Percentiles rank a stretch among this genome's conserved stretches.
These are phyloP conservation scores for Erythrocercus mccallii DNA, from an alignment of 2,113 vertebrate genomes.

Conservation along the genomic window DNA sequence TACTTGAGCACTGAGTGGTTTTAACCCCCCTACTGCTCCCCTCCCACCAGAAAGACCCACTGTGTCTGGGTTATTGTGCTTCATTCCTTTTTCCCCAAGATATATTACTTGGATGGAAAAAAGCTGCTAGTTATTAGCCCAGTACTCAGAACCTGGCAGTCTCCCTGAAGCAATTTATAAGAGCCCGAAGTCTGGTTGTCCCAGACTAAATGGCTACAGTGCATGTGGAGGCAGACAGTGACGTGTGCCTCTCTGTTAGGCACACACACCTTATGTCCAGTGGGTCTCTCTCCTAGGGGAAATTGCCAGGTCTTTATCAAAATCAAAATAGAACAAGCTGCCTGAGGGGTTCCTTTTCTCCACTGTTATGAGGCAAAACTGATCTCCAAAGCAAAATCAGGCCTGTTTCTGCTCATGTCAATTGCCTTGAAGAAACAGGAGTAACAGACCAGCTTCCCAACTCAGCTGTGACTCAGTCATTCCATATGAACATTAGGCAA, in stretches of 20 bases:
- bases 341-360: background rate
- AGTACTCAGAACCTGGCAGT: background rate
- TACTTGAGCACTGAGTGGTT: background rate
- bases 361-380: background rate
- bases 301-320: background rate
- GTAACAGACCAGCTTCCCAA: background rate
- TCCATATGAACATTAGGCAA: background rate
- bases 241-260: background rate
- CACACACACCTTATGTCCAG: background rate
- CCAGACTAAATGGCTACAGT: background rate
- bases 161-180: background rate
- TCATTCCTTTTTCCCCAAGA: background rate
- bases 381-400: background rate
- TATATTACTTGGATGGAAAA: background rate
- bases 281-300: background rate
- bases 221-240: background rate
- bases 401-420: background rate
- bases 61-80: background rate
- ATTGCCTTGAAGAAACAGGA: background rate
- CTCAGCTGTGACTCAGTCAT: background rate
- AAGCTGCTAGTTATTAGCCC: background rate
- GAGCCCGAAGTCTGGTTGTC: background rate
- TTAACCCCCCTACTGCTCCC: background rate
- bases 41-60: background rate
- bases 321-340: background rate